These are phyloP conservation scores for Calypte anna DNA, from an alignment of 2,113 vertebrate species.

Conservation along the genomic window DNA sequence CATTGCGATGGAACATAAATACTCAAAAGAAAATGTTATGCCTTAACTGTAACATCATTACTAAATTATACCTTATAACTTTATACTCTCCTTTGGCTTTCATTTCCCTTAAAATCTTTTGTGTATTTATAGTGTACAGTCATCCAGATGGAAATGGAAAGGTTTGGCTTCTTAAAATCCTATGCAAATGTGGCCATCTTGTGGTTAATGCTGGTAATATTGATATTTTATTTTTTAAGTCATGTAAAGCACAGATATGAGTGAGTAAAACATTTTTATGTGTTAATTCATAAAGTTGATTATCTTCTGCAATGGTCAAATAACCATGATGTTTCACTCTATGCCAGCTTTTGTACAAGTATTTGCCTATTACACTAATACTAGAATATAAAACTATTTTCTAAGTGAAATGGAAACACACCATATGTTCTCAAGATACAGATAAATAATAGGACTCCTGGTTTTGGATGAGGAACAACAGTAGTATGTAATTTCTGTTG, in stretches of 20 bases:
- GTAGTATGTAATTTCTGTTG: not conserved
- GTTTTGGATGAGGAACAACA: not conserved
- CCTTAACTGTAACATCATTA: not conserved
- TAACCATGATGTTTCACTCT: not conserved
- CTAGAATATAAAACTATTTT: not conserved
- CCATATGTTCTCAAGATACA: not conserved
- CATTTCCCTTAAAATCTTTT: not conserved
- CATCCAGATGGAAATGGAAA: not conserved
- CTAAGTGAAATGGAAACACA: not conserved
- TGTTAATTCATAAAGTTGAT: not conserved
- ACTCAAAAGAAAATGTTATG: not conserved
- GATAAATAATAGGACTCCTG: not conserved
- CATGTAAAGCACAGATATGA: not conserved
- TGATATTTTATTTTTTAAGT: not conserved
- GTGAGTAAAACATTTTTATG: not conserved
- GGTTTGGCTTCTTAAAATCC: slow-evolving; percentile 9
- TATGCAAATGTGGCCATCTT: slow-evolving; percentile 75
- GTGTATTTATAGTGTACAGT: not conserved
- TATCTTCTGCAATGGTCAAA: not conserved
- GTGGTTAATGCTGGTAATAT: slow-evolving; percentile 66
- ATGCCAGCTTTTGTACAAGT: not conserved
- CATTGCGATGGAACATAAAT: not conserved
- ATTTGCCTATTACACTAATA: not conserved
- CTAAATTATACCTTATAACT: not conserved
- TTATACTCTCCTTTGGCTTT: not conserved